A percentile compares a stretch with the other conserved stretches of the same genome.
These are phyloP conservation scores for Holcopasites calliopsidis DNA, from an alignment of 1,140 invertebrate species.

Conservation along the genomic window DNA sequence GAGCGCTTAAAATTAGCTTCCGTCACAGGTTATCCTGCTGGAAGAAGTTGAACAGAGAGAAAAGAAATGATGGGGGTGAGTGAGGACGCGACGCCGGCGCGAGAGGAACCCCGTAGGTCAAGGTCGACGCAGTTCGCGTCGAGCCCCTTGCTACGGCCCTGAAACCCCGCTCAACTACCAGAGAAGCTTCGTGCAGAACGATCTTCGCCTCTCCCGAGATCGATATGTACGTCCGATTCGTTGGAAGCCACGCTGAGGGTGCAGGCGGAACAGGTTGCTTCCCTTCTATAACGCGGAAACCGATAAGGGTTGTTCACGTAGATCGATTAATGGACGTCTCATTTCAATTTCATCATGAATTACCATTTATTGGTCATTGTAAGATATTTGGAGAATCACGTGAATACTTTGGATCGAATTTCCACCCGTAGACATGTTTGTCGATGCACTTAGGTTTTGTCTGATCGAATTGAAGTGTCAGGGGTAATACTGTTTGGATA, in stretches of 20 bases:
- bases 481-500: too few species aligned
- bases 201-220: slow-evolving; percentile 77
- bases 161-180: slow-evolving; percentile 42
- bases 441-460: too few species aligned
- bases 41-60: background rate
- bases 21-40: background rate
- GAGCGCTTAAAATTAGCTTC: background rate
- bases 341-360: too few species aligned
- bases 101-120: slow-evolving; percentile 75
- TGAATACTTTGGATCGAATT: too few species aligned
- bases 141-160: slow-evolving; percentile 57
- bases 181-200: slow-evolving; percentile 75
- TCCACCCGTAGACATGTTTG: too few species aligned
- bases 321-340: too few species aligned
- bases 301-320: too few species aligned
- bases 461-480: too few species aligned
- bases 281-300: background rate
- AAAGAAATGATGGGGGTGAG: slow-evolving; percentile 29
- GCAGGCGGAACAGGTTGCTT: background rate
- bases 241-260: background rate
- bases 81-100: slow-evolving; percentile 76
- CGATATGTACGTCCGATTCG: slow-evolving; percentile 79
- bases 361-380: too few species aligned
- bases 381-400: too few species aligned
- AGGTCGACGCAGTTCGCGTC: slow-evolving; percentile 69